Base-by-base conservation (phyloP, 2,888 invertebrate species). In the Nymphalis urticae region DNA sequence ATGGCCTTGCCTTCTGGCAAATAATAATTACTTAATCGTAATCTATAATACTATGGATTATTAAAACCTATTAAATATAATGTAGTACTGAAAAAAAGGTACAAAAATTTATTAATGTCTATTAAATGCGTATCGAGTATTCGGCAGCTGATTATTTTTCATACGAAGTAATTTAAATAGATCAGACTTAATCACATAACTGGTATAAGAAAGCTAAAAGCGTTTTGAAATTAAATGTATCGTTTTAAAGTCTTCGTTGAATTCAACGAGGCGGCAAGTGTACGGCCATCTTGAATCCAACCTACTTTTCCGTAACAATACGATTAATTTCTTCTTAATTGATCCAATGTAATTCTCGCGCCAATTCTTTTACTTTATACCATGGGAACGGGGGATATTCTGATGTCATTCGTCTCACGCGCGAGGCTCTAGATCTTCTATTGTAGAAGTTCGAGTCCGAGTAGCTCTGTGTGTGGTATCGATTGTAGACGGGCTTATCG, bases 321-420 rank as follows among this genome's bases (percentile, higher is more conserved):
- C 70, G 72, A 77, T 75, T 75, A 72, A 74, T 73, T 73, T 69
- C 66, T 53, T 72, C 61, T 78, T 79, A 84, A 73, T 82, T 76
- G 79, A 95, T 95, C 96, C 96, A 96, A 81, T 94, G 89, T 82
- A 95, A 93, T 73, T 94, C 93, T 83, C 94, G 90, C 77, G 95
- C 94, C 80, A 97, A 90, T 84, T 96, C 95, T 80, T 94, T 93
- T 70, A 96, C 95, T 89, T 95, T 95, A 85, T 95, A 94, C 96
- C 96, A 97, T 66, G 97, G 97, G 83, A 97, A 96, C 21, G 95
- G 94, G 21, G 95, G 95, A 81, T 93, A 87, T 73, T 90, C 86
- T 73, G 87, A 82, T 2, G 90, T 82, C 74, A 89, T 83, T 78
- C 92, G 86, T 73, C 87, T 83, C 73, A 86, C 76, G 72, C 93